These are phyloP conservation scores for Lota lota DNA, from an alignment of 2,113 vertebrate genomes.

Conservation along the genomic window DNA sequence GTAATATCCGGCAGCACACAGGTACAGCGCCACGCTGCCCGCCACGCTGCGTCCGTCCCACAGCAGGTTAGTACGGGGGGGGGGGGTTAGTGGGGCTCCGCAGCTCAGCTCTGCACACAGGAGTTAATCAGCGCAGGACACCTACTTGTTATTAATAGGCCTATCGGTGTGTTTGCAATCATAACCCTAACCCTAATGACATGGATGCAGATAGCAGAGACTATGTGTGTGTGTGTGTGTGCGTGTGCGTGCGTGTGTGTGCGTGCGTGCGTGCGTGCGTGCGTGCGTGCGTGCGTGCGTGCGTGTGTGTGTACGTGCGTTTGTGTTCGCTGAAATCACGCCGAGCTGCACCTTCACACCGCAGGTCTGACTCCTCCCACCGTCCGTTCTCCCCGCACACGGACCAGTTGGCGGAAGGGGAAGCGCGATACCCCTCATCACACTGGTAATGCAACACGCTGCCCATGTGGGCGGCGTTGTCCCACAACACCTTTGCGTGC, in stretches of 20 bases:
- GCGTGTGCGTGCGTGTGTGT: too few relatives aligned
- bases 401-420: conserved; percentile 46
- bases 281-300: too few relatives aligned
- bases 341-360: conserved; percentile 68
- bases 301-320: too few relatives aligned
- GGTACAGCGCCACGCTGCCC: conserved; percentile 55
- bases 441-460: conserved; percentile 58
- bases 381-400: conserved; percentile 58
- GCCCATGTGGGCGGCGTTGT: conserved; percentile 38
- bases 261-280: too few relatives aligned
- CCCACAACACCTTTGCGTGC: conserved; percentile 44
- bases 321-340: background rate
- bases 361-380: conserved; percentile 65
- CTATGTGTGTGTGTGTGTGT: too few relatives aligned
- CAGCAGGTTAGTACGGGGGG: conserved; percentile 56
- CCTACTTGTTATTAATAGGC: too few relatives aligned
- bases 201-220: too few relatives aligned
- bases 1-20: conserved; percentile 63
- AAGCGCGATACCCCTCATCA: conserved; percentile 49
- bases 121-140: conserved; percentile 24
- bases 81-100: conserved; percentile 51
- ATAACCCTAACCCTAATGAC: too few relatives aligned
- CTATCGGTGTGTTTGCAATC: too few relatives aligned
- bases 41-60: conserved; percentile 51
- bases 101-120: conserved; percentile 69